Conservation (phyloP, 2,797 vertebrate genomes). For the Acridotheres tristis region DNA sequence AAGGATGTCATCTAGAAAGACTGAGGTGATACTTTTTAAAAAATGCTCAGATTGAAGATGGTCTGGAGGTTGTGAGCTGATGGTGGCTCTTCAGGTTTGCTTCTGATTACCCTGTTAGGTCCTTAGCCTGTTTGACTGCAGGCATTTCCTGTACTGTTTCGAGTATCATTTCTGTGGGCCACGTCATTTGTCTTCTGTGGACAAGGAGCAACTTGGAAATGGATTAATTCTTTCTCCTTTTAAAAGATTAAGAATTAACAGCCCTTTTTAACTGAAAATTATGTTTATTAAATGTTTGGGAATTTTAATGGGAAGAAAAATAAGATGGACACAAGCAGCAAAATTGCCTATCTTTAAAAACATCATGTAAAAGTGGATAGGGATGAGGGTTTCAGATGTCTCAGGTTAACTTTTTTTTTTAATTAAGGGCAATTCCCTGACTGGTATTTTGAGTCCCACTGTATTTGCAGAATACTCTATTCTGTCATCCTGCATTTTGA, state of each 20-base stretch:
- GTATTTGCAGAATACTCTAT: neutral
- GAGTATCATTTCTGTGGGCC: neutral
- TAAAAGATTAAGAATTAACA: neutral
- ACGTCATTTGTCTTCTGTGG: neutral
- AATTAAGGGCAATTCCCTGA: neutral
- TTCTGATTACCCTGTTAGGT: neutral
- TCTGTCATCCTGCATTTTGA: neutral
- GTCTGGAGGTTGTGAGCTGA: neutral
- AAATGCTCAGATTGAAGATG: neutral
- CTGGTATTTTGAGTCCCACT: neutral
- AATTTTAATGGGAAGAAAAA: neutral
- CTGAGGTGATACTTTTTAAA: neutral
- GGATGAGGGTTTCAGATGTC: neutral
- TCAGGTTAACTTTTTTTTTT: neutral
- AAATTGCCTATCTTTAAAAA: neutral
- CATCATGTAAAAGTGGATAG: neutral
- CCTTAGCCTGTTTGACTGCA: neutral
- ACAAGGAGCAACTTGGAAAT: neutral
- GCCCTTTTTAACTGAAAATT: neutral
- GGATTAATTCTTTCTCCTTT: neutral
- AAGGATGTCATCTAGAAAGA: neutral
- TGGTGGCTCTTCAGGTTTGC: neutral
- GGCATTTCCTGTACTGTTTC: neutral
- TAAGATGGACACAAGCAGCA: neutral
- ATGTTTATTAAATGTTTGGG: neutral